Conservation (phyloP, 2,113 vertebrate species). For the Rostratula benghalensis region DNA sequence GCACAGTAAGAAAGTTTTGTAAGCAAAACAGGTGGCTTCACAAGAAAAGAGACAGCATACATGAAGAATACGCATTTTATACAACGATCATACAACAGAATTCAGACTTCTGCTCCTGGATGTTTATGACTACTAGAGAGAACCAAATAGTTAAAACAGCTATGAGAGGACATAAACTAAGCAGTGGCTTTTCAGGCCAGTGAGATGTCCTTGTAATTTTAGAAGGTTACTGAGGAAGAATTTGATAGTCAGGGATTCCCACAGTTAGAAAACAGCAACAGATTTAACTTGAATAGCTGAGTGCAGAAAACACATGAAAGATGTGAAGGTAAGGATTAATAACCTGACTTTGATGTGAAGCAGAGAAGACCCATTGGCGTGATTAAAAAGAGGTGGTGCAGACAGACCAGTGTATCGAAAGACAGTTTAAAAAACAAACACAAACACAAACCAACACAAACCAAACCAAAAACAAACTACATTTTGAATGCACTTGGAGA, state of each 20-base stretch:
- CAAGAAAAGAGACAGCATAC: not conserved
- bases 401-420: not conserved
- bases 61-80: not conserved
- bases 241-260: not conserved
- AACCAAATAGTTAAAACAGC: not conserved
- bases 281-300: not conserved
- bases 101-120: not conserved
- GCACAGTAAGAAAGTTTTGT: not conserved
- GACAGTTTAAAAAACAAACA: not conserved
- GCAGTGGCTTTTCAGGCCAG: not conserved
- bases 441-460: no score
- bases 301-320: not conserved
- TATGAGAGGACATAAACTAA: not conserved
- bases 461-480: no score
- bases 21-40: not conserved
- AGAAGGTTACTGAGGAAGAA: not conserved
- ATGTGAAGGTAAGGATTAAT: not conserved
- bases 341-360: not conserved
- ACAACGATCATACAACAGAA: not conserved
- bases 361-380: not conserved
- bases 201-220: not conserved
- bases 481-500: not conserved
- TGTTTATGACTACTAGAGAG: not conserved
- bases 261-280: not conserved
- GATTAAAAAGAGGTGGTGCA: not conserved